Evolutionary conservation across 2,797 vertebrate genomes (phyloP), one percentile per base, ranked within the genome.

Genomic region (Anguilla megastoma): DNA sequence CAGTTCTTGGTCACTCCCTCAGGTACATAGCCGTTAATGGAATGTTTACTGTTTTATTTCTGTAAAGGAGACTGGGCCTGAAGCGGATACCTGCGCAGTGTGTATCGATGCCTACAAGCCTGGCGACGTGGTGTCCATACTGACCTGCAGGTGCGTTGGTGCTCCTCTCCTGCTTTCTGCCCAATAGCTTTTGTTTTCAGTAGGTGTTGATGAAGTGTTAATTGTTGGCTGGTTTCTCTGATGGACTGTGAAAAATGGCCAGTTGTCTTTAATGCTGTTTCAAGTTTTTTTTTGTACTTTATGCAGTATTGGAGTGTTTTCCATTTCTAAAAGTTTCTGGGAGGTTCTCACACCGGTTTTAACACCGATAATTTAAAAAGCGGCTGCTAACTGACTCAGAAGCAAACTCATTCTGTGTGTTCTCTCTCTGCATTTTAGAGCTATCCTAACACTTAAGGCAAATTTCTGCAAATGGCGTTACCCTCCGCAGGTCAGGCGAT

Each of bases 21-120:
- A 8, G 24, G 74, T 79, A 79, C 36, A 8, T 45, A 21, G 14
- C 33, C 3, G 74, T 21, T 41, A 21, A 79, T 21, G 74, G n/a
- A 52, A 52, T 52, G 10, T 8, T 52, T 52, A 52, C 10, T 9
- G 24, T 41, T 79, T 41, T 79, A n/a, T 24, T 10, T n/a, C 79
- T 82, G 18, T 82, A 10, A 45, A 82, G 79, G 79, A 82, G 24
- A 82, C 21, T 2, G 79, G 79, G 16, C 79, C 41, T 0, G 79
- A 82, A 3, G 79, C 79, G 50, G 79, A 82, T 45, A 82, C 45
- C 79, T 82, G 79, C 12, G 79, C 79, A 5, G 79, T 82, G 41
- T 82, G 79, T 50, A 82, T 82, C 21, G 79, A 82, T 4, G 18
- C 79, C 79, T 82, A 82, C 79, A 82, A 50, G 45, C 41, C 79